These are phyloP conservation scores for Morpho deidamia DNA, from an alignment of 2,888 invertebrate species.

Conservation along the genomic window DNA sequence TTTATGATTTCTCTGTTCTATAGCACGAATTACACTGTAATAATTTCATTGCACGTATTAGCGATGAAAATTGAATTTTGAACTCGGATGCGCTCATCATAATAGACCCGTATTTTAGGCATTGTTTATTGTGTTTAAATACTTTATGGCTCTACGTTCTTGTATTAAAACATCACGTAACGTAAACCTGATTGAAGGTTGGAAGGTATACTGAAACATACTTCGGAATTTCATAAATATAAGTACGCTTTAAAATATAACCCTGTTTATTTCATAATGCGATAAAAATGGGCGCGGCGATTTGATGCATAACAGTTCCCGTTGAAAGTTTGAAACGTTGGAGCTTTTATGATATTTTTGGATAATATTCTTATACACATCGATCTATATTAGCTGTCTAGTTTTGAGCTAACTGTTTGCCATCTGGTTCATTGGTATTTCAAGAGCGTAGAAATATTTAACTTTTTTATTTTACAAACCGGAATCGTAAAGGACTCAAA, in stretches of 20 bases:
- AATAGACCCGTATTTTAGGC: slow-evolving; percentile 17
- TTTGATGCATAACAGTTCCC: slow-evolving; percentile 4
- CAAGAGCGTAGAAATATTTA: too few species aligned
- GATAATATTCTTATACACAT: background rate
- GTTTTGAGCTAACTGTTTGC: too few species aligned
- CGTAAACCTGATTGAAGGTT: slow-evolving; percentile 7
- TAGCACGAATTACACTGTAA: too few species aligned
- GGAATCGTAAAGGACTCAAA: too few species aligned
- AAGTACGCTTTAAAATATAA: slow-evolving; percentile 4
- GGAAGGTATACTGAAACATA: slow-evolving; percentile 1
- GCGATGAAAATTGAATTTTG: slow-evolving; percentile 7
- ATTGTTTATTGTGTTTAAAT: slow-evolving; percentile 27
- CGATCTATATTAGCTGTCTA: too few species aligned
- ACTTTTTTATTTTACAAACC: too few species aligned
- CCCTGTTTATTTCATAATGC: slow-evolving; percentile 4
- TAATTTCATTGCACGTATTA: background rate
- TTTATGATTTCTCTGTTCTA: too few species aligned
- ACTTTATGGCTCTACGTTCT: slow-evolving; percentile 20
- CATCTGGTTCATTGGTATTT: too few species aligned
- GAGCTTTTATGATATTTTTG: background rate
- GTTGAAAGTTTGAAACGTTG: slow-evolving; percentile 4
- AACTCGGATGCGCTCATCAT: slow-evolving; percentile 13
- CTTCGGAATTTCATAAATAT: slow-evolving; percentile 5
- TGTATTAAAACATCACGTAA: slow-evolving; percentile 3
- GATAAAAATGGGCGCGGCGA: slow-evolving; percentile 3